Evolutionary conservation across 2,113 vertebrate genomes (phyloP), one percentile per base, ranked within the genome.

Genomic region (Oncorhynchus tshawytscha): DNA sequence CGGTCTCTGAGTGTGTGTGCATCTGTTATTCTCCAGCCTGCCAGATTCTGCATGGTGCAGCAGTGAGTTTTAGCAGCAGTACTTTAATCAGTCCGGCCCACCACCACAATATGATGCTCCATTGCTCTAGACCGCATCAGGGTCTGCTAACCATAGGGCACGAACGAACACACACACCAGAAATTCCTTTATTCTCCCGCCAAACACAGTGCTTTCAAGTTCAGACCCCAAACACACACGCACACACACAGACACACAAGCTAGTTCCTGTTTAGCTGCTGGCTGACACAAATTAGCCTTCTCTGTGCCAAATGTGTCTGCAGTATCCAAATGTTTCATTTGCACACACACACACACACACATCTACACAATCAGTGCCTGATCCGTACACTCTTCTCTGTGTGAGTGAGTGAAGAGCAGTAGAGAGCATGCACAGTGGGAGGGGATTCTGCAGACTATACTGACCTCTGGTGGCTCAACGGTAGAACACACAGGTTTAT

Each of bases 21-120:
- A 66, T 54, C 18, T 75, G 73, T 29, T 31, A 3, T 66, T 20
- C 15, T 59, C 20, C 57, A 27, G 31, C 70, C 25, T 60, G 66
- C 39, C 39, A 45, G 9, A 11, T 9, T 11, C 39, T 31, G 51
- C 48, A 24, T 67, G 65, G 70, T 76, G 78, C 71, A 72, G 69
- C 71, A 83, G 78, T 71, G 76, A 72, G 78, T 18, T 0, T 45
- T 78, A 70, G 73, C 16, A 83, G 82, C 79, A 27, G 3, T 85
- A 84, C 81, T 62, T 82, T 84, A 75, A 74, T 84, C 88, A 84
- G 82, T 76, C n/a, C 16, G 24, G 78, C 79, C 73, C 76, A 70
- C 73, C 81, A 76, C 85, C 85, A 89, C 87, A 91, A 84, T 87
- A 87, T 88, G 87, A 89, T 81, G 90, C 89, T 85, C 80, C 82